Percentiles rank a stretch among this genome's conserved stretches.
These are phyloP conservation scores for Phenganax marumi DNA, from an alignment of 92 coral and sea anemone species.

Conservation along the genomic window DNA sequence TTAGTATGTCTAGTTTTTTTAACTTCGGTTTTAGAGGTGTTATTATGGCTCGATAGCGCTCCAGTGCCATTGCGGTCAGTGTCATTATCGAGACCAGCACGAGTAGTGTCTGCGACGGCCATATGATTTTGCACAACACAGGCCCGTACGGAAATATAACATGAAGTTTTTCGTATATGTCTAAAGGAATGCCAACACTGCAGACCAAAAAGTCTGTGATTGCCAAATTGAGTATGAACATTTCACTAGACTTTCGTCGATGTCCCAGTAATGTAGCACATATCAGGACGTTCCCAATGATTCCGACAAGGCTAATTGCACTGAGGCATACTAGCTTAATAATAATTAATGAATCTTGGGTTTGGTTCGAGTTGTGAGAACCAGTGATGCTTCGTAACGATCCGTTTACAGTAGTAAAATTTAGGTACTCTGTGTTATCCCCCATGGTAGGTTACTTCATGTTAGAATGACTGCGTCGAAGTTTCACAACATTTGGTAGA, in stretches of 20 bases:
- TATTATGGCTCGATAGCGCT: conserved; percentile 74
- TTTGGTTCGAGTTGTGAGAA: no score
- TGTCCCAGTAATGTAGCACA: conserved; percentile 66
- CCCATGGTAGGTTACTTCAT: no score
- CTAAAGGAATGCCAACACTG: conserved; percentile 72
- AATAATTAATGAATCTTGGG: not conserved
- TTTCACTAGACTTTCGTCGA: conserved; percentile 69
- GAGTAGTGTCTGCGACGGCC: conserved; percentile 71
- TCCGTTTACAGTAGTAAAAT: no score
- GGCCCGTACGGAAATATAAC: conserved; percentile 71
- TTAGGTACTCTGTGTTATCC: no score
- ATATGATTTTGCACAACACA: conserved; percentile 72
- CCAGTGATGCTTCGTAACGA: no score
- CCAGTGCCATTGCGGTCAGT: conserved; percentile 77
- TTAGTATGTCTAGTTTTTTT: conserved; percentile 56
- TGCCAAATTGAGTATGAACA: conserved; percentile 76
- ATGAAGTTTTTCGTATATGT: conserved; percentile 63
- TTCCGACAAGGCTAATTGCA: conserved; percentile 60
- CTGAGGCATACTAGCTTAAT: conserved; percentile 2
- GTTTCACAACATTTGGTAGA: no score
- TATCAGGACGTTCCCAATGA: conserved; percentile 68
- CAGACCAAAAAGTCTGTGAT: conserved; percentile 69
- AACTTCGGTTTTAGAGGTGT: conserved; percentile 73
- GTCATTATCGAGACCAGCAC: conserved; percentile 79
- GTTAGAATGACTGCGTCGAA: no score